These are phyloP conservation scores for Tychaedon coryphoeus DNA, from an alignment of 2,113 vertebrate genomes.

Conservation along the genomic window DNA sequence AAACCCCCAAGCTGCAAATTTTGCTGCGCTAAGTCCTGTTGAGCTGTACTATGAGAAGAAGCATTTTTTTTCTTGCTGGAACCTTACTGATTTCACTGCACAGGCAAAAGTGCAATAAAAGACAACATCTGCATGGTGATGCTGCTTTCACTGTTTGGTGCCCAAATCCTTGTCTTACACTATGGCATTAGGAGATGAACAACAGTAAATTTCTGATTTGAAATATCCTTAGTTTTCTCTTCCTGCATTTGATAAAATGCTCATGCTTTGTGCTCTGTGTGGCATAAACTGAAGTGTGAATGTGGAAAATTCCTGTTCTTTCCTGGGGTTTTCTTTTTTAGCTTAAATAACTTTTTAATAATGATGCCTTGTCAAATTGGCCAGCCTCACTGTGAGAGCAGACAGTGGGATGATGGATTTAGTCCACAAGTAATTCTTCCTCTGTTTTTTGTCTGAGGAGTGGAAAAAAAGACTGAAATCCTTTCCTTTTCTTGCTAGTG, in stretches of 20 bases:
- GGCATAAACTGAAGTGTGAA: not conserved
- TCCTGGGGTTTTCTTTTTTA: not conserved
- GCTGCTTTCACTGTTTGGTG: accelerated
- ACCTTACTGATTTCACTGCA: not conserved
- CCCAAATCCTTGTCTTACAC: not conserved
- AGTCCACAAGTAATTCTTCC: not conserved
- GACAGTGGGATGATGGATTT: not conserved
- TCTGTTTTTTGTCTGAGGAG: not conserved
- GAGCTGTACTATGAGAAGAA: not conserved
- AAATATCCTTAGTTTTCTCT: not conserved
- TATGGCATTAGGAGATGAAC: not conserved
- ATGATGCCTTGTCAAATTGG: not conserved
- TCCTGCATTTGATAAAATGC: not conserved
- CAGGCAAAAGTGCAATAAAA: not conserved
- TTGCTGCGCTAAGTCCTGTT: not conserved
- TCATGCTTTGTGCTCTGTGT: not conserved
- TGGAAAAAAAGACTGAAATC: not conserved
- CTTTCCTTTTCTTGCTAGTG: not conserved
- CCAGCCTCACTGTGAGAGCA: not conserved
- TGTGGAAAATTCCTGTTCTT: not conserved
- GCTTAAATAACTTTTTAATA: not conserved
- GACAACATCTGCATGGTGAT: not conserved
- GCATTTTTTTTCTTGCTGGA: not conserved
- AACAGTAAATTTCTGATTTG: not conserved
- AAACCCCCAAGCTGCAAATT: not conserved